Evolutionary conservation across 64 coral and sea anemone genomes (phyloP), one percentile per base, ranked within the genome.

Genomic region (Stichodactyla helianthus): DNA sequence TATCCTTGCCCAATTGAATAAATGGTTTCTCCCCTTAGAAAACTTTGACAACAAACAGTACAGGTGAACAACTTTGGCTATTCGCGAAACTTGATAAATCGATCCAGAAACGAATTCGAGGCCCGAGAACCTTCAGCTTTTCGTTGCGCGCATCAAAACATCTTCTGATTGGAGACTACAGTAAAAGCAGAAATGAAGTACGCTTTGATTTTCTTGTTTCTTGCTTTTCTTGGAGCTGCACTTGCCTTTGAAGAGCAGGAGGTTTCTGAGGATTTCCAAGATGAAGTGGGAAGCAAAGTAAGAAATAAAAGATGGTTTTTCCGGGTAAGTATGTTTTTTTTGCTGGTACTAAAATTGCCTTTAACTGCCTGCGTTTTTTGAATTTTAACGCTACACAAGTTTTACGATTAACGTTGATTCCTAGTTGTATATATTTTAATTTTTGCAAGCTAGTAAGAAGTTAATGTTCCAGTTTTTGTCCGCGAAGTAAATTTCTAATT

Each of bases 251-350:
- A 81, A 19, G 78, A 52, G 19, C 50, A 81, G 53, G 78, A 54
- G 6, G 4, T 52, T 5, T 81, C 78, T 54, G 52, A 54, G 78
- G 78, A 81, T 54, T 81, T 81, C 35, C 35, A 81, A 10, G 52
- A 54, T 54, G 52, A 81, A 54, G 51, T 52, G 6, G 52, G 20
- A 54, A 81, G 10, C n/a, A 81, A 81, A 81, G 78, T 52, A 8
- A 81, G 78, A 20, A 18, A 81, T 81, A 10, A 16, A 10, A 81
- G 78, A 81, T 81, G 78, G 78, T 8, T 81, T 18, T 81, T 81
- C 50, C 35, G 17, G 78, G 78, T 81, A 51, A 4, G 6, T 15
- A 20, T 15, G 13, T 22, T 31, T 74, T 74, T 7, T 65, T 31
- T 71, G 28, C 17, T 65, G 28, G 0, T 31, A 31, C 28, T 31